Base-by-base conservation (phyloP, 2,888 invertebrate species). In the Ametastegia equiseti region DNA sequence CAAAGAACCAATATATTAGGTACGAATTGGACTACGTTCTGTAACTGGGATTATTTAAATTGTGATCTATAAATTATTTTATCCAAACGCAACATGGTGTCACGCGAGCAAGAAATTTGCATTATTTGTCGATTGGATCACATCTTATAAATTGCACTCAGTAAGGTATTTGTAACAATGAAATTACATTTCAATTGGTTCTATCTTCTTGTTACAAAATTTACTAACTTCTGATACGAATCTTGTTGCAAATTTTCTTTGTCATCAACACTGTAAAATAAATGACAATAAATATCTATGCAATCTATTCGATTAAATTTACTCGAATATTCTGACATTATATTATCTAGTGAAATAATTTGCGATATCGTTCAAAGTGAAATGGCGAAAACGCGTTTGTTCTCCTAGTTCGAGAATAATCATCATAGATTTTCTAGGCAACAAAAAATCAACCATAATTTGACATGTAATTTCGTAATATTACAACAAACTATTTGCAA, bases 1-100 rank as follows among this genome's bases (percentile, higher is more conserved):
- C 98, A 81, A 97, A 97, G 92, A 98, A 98, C 93, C 96, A 97
- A 88, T 99, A 96, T 91, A 94, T 97, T 86, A 94, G 98, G 92
- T 98, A 98, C 92, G 98, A 99, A 93, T 93, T 99, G 90, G 98
- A 99, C 93, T 98, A 98, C 92, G 94, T 96, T 91, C 94, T 98
- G 92, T 98, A 96, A 95, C 23, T 81, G 63, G 45, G 78, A 13
- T 19, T 23, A 23, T 69, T 42, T 15, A 15, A 81, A 54, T 57
- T 45, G 19, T 82, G 30, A 78, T 45, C 11, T 45, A 63, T 78
- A 63, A 60, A 60, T 57, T 60, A 57, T 63, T 57, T 27, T 27
- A 78, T 78, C 23, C 33, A 75, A 45, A 75, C 75, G 50, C 39
- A 57, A 75, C 54, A 57, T 63, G 42, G 39, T 57, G 60, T 23